A percentile compares a stretch with the other conserved stretches of the same genome.
Evolutionary conservation across 2,113 vertebrate genomes (phyloP).

Genomic region (Argyrosomus japonicus): DNA sequence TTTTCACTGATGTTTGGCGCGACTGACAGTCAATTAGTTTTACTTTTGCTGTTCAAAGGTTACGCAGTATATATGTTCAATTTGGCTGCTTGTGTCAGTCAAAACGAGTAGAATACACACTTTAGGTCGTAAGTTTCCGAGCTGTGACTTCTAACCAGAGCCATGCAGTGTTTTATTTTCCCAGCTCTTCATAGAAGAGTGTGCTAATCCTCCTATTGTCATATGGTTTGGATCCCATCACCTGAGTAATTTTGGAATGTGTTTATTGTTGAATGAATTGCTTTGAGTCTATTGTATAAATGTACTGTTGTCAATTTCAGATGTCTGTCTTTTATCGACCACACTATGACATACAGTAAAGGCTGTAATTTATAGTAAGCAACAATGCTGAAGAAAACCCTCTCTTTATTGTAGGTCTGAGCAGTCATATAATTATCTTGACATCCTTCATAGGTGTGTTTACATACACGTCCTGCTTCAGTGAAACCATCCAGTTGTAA

Average conservation of each 20-base stretch:
- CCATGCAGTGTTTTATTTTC: constrained; percentile 24
- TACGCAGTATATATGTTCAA: constrained; percentile 13
- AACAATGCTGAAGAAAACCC: not conserved
- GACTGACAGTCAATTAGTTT: not conserved
- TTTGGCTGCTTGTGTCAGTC: not conserved
- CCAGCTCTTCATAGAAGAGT: constrained; percentile 3
- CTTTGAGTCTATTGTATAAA: constrained; percentile 50
- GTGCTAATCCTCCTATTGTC: constrained; percentile 11
- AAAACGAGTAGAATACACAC: not conserved
- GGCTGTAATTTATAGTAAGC: not conserved
- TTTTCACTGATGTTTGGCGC: not conserved
- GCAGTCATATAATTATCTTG: too few species aligned
- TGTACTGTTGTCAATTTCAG: constrained; percentile 28
- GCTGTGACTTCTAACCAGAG: constrained; percentile 8
- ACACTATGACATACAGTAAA: constrained; percentile 29
- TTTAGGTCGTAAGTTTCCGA: not conserved
- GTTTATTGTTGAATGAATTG: constrained; percentile 30
- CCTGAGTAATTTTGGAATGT: constrained; percentile 15
- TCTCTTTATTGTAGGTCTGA: not conserved
- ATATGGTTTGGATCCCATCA: constrained; percentile 19
- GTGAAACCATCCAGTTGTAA: not conserved
- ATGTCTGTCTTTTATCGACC: constrained; percentile 31
- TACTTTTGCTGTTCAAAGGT: not conserved
- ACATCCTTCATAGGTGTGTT: not conserved
- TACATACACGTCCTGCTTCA: not conserved